Evolutionary conservation across 35 echinoderm and acorn worm genomes (phyloP).

Genomic region (Strongylocentrotus purpuratus): DNA sequence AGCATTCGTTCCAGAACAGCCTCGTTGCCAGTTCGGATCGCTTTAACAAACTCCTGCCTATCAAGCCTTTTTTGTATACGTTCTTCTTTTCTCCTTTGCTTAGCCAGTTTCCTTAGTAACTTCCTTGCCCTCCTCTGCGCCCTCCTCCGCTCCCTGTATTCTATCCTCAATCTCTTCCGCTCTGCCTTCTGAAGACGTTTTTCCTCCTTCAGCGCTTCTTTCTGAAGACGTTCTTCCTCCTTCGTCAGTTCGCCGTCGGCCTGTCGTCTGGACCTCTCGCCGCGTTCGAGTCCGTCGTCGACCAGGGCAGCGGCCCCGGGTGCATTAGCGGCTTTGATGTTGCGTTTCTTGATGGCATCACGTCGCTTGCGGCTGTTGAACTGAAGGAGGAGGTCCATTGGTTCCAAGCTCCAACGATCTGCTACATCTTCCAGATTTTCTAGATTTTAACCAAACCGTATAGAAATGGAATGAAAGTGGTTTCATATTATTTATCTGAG

Average conservation of each 20-base stretch:
- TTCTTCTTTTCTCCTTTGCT: neutral
- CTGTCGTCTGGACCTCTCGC: neutral
- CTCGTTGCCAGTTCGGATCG: neutral
- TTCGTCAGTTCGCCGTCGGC: neutral
- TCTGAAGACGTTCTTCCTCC: neutral
- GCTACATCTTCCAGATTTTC: constrained; percentile 5
- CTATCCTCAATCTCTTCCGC: neutral
- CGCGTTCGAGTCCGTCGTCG: neutral
- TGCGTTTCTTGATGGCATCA: neutral
- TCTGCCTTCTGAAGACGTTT: neutral
- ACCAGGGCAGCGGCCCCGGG: neutral
- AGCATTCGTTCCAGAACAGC: constrained; percentile 37
- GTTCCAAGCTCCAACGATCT: neutral
- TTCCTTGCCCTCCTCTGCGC: neutral
- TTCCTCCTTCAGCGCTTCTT: neutral
- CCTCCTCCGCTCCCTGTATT: neutral
- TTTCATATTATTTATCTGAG: too few species aligned
- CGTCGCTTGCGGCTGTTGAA: constrained; percentile 38
- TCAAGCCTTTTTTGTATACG: neutral
- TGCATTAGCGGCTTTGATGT: neutral
- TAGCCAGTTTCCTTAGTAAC: neutral
- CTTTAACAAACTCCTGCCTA: neutral
- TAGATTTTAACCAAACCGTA: neutral
- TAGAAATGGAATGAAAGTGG: too few species aligned
- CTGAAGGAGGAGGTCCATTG: constrained; percentile 25